phyloP scores from a whole-genome alignment of 2,113 vertebrate species.

The Strigops habroptila region DNA sequence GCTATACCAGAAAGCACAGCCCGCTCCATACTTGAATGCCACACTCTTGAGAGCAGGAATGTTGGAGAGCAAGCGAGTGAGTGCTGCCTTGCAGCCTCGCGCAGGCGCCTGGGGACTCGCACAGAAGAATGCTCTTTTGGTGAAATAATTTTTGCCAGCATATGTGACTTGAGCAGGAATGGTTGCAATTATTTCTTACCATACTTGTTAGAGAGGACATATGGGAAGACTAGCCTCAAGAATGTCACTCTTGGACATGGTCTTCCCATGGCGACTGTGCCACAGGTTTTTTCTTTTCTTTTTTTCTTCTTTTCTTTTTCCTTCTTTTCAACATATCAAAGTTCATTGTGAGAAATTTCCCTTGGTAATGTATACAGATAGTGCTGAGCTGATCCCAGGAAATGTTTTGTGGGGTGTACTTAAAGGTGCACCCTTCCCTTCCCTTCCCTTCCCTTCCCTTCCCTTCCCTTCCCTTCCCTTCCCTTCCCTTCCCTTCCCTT shows the following conservation, averaged over 20 bases:
- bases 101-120: background rate
- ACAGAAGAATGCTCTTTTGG: constrained; percentile 5
- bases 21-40: background rate
- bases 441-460: no score
- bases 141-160: constrained; percentile 35
- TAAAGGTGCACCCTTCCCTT: background rate
- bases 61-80: background rate
- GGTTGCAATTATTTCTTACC: constrained; percentile 53
- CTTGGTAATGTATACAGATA: background rate
- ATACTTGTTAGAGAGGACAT: constrained; percentile 39
- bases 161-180: constrained; percentile 6
- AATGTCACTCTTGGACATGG: constrained; percentile 47
- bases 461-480: background rate
- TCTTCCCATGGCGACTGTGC: background rate
- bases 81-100: background rate
- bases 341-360: background rate
- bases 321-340: constrained; percentile 16
- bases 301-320: background rate
- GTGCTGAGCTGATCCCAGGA: background rate
- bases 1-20: background rate
- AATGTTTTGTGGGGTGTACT: background rate
- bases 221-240: constrained; percentile 49
- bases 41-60: background rate
- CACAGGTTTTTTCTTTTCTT: background rate
- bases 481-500: background rate